Conservation (phyloP, 2,888 invertebrate genomes). For the Ceriagrion tenellum region DNA sequence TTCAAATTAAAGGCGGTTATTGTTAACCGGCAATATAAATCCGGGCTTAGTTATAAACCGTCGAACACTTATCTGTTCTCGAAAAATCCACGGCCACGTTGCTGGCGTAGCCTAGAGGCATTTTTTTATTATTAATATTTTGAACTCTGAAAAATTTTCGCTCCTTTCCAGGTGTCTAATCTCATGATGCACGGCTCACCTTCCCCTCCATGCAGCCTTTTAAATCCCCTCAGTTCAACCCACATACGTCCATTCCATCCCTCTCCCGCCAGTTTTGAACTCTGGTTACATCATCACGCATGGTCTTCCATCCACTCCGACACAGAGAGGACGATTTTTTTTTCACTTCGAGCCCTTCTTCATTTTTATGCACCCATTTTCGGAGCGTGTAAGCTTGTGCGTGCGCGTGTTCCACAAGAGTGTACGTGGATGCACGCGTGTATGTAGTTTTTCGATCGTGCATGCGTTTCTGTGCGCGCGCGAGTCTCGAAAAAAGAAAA, state of each 20-base stretch:
- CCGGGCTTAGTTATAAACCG: too few relatives aligned
- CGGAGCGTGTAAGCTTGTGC: background rate
- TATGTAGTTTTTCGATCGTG: background rate
- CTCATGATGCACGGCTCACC: too few relatives aligned
- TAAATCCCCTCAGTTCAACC: too few relatives aligned
- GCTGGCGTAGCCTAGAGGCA: too few relatives aligned
- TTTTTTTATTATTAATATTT: too few relatives aligned
- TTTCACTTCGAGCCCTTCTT: background rate
- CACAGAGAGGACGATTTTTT: background rate
- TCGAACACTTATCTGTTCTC: too few relatives aligned
- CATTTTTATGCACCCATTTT: background rate
- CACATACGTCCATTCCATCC: background rate
- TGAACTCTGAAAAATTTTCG: too few relatives aligned
- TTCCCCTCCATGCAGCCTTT: too few relatives aligned
- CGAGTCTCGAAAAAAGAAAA: background rate
- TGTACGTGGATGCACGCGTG: background rate
- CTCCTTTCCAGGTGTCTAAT: too few relatives aligned
- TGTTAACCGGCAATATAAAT: too few relatives aligned
- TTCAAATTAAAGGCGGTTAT: too few relatives aligned
- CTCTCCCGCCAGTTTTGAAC: background rate
- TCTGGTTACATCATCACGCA: background rate
- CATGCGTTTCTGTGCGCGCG: background rate
- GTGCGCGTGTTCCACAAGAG: background rate
- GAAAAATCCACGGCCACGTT: too few relatives aligned
- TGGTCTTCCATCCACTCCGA: slow-evolving; percentile 20